Conservation (phyloP, 1,140 invertebrate species). For the Drosophila kohkoa region DNA sequence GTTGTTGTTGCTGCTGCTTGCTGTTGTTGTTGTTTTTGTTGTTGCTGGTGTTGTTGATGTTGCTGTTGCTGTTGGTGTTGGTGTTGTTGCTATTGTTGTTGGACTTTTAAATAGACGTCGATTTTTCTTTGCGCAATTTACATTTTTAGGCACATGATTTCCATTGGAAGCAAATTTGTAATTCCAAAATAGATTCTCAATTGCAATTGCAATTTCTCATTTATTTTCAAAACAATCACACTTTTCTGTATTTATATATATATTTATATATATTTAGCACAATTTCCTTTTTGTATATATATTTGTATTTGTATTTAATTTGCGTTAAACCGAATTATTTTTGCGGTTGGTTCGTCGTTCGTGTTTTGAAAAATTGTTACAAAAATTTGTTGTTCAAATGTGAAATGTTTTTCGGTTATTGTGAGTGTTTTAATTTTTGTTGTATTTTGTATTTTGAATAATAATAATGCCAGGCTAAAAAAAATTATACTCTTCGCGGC, state of each 20-base stretch:
- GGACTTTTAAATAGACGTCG: slow-evolving; percentile 79
- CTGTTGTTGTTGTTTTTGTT: slow-evolving; percentile 27
- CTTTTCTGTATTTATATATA: slow-evolving; percentile 3
- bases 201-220: slow-evolving; percentile 38
- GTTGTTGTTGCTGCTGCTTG: slow-evolving; percentile 18
- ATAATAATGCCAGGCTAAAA: slow-evolving; percentile 49
- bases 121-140: slow-evolving; percentile 81
- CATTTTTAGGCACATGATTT: slow-evolving; percentile 83
- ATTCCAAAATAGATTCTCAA: slow-evolving; percentile 66
- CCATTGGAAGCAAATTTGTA: slow-evolving; percentile 73
- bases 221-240: slow-evolving; percentile 37
- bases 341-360: slow-evolving; percentile 18
- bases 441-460: too few relatives aligned
- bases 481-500: slow-evolving; percentile 55
- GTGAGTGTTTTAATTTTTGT: too few relatives aligned
- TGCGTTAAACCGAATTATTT: slow-evolving; percentile 22
- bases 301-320: slow-evolving; percentile 19
- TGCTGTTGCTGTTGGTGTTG: slow-evolving; percentile 15
- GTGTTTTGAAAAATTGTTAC: slow-evolving; percentile 16
- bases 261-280: slow-evolving; percentile 28
- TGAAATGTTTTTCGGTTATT: slow-evolving; percentile 22
- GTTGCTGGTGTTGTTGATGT: slow-evolving; percentile 34
- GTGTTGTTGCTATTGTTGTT: slow-evolving; percentile 56
- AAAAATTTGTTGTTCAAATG: slow-evolving; percentile 10
- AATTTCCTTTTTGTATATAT: slow-evolving; percentile 6